Evolutionary conservation across 2,888 invertebrate species (phyloP), one percentile per base, ranked within the genome.

Genomic region (Pseudococcus viburni): DNA sequence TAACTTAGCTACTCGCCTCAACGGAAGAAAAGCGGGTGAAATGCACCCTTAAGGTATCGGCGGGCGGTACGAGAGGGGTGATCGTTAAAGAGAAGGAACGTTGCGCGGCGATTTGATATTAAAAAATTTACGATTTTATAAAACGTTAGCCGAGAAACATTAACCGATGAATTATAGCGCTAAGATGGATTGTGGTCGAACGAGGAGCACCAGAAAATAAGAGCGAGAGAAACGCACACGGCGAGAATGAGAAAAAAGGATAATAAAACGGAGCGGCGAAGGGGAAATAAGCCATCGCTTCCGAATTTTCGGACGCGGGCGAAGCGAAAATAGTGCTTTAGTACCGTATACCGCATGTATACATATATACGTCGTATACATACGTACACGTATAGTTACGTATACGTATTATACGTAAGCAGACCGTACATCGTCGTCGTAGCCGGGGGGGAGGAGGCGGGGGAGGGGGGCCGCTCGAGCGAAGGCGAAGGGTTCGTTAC

Each of bases 81-180:
- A 87, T 87, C 87, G 87, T 87, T 87, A 87, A 87, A 87, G 87
- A 87, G 87, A 87, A 87, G 77, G 87, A 87, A 87, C 87, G 68
- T 87, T 87, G 87, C 87, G 87, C 87, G 87, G 87, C 87, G 87
- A 87, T 87, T 87, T 87, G 87, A 87, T 87, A 87, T 87, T 87
- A 87, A 87, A 87, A 87, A 87, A 87, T 87, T 87, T 87, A 87
- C 87, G 87, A 87, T 87, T 87, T 87, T 87, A 87, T 87, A 87
- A 87, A 87, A 87, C 87, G 87, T 87, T 87, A 87, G 87, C 87
- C 87, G 87, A 87, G 87, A 87, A 87, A 87, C 87, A 87, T 87
- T 87, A 87, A 87, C 87, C 87, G 87, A 87, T 87, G 87, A 87
- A 87, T 87, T 87, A 87, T 87, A 87, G 87, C 87, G 80, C 87